Conservation (phyloP, 2,113 vertebrate genomes). For the Erythrolamprus reginae region DNA sequence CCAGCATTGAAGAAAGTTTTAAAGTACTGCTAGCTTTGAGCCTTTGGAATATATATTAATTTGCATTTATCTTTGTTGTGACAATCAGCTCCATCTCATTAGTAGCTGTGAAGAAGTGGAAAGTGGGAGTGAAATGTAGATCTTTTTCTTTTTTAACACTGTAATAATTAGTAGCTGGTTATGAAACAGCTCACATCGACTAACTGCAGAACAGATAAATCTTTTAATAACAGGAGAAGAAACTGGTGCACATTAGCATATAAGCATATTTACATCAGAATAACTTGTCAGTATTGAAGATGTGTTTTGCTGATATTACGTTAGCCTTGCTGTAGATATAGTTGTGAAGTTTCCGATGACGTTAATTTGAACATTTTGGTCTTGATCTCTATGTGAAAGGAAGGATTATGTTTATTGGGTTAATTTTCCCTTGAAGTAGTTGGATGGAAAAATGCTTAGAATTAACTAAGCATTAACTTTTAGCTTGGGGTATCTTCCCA, state of each 20-base stretch:
- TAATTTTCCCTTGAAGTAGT: background rate
- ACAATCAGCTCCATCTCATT: conserved; percentile 20
- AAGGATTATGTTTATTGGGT: background rate
- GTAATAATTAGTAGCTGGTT: conserved; percentile 14
- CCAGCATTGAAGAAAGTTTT: background rate
- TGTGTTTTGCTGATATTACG: background rate
- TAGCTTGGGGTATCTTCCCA: background rate
- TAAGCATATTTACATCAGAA: background rate
- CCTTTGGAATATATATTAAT: background rate
- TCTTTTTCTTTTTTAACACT: background rate
- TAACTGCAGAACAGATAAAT: conserved; percentile 21
- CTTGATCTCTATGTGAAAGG: background rate
- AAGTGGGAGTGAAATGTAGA: conserved; percentile 28
- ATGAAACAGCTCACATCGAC: conserved; percentile 21
- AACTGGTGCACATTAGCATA: background rate
- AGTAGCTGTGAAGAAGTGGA: conserved; percentile 26
- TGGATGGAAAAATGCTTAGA: background rate
- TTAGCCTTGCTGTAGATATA: conserved; percentile 12
- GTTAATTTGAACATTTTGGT: background rate
- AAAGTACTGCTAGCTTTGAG: background rate
- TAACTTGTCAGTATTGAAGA: conserved; percentile 18
- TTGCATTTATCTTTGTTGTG: conserved; percentile 19
- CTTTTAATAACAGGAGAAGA: conserved; percentile 29
- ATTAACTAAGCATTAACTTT: background rate
- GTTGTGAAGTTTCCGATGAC: background rate